Evolutionary conservation across 2,113 vertebrate genomes (phyloP).

Genomic region (Pluvialis apricaria): DNA sequence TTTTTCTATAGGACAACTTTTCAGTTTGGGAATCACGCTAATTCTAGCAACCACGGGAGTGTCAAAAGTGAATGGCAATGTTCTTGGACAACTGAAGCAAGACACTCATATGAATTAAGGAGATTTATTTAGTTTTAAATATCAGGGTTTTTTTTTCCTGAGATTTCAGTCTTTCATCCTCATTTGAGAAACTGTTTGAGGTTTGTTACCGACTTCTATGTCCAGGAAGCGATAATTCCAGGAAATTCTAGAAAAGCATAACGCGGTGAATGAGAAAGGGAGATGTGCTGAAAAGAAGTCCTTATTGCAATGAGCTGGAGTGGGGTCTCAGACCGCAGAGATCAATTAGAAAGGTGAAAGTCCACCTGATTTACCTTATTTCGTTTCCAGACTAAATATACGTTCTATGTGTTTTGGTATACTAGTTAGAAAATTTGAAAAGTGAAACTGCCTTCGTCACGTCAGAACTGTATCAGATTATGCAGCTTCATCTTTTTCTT

Average conservation of each 20-base stretch:
- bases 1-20: not conserved
- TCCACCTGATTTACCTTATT: too few species aligned
- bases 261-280: not conserved
- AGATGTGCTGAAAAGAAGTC: not conserved
- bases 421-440: not conserved
- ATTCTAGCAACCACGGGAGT: not conserved
- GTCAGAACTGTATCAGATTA: not conserved
- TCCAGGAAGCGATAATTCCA: not conserved
- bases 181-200: not conserved
- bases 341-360: too few species aligned
- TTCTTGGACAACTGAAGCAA: not conserved
- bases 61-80: not conserved
- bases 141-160: not conserved
- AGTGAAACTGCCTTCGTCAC: not conserved
- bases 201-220: not conserved
- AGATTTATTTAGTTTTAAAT: not conserved
- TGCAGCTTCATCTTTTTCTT: not conserved
- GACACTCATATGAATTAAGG: fast-evolving
- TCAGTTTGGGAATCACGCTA: not conserved
- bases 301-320: not conserved
- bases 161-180: not conserved
- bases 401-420: not conserved
- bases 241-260: not conserved
- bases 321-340: too few species aligned
- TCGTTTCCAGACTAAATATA: not conserved